Base-by-base conservation (phyloP, 2,888 invertebrate genomes). In the Hetaerina titia region DNA sequence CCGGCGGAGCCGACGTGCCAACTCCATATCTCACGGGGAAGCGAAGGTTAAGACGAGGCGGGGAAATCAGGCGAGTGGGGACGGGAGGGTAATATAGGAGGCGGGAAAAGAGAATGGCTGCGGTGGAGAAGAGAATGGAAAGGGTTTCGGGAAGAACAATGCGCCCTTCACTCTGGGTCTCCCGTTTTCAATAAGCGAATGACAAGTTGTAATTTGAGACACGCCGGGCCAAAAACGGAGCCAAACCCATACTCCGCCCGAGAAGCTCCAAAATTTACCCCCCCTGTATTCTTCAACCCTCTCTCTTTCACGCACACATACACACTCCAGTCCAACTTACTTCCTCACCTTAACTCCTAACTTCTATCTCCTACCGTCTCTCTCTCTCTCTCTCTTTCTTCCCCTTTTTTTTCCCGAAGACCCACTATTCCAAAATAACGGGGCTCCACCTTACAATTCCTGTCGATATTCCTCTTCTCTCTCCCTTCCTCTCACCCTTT, bases 121-220 rank as follows among this genome's bases (percentile, higher is more conserved):
- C 81, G n/a, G 4, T 2, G 4, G 31, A n/a, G 69, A 69, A 81
- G 25, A 81, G 81, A 31, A 81, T 81, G 31, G 69, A 69, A 22
- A 25, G 81, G n/a, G 22, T 22, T 5, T 4, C 22, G 69, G 22
- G n/a, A 69, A 19, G 69, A 69, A 22, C 69, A n/a, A 22, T n/a
- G 22, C 22, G 19, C 69, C 69, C 69, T 81, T 15, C 81, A 15
- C 81, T 69, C 6, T 7, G 22, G 69, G 22, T 22, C n/a, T 69
- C 81, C 81, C 81, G 31, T n/a, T 81, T 31, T 81, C 25, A 81
- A 81, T 81, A 22, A 81, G 9, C 11, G 31, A 31, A 31, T 81
- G 81, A 81, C 81, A 81, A 81, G 81, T 31, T 31, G 81, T 81
- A 81, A 31, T 81, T 81, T 31, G 81, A 81, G 81, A 31, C 81